Base-by-base conservation (phyloP, 1,140 invertebrate genomes). In the Cryptotermes secundus region DNA sequence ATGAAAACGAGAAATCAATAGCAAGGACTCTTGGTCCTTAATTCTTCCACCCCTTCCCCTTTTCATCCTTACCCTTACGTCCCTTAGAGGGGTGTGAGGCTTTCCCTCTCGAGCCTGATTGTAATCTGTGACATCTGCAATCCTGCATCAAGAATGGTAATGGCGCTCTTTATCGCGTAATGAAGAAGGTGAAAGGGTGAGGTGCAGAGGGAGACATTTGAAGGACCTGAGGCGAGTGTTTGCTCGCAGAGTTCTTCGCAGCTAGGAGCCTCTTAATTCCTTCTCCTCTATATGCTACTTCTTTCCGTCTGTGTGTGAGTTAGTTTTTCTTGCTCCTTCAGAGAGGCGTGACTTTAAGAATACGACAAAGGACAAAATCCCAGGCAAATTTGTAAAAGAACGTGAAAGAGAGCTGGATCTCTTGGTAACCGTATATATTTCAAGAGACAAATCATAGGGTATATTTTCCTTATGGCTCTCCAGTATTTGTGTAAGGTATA, bases 111-210 rank as follows among this genome's bases (percentile, higher is more conserved):
- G 59, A n/a, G 36, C 34, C 65, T 84, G 85, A 86, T 86, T 84
- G 80, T 84, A 84, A 86, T 86, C 83, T 84, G 84, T 86, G 85
- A 86, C 85, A 85, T 86, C 85, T 86, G 85, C 85, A 86, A 86
- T 86, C 84, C 84, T 82, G 72, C 82, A 34, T 80, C 80, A 84
- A 72, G 85, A 82, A 86, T 85, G 85, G 84, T 85, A 86, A 86
- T 85, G 80, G 81, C 49, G 85, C 83, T 80, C 85, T 85, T 85
- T 85, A 85, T 85, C 85, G 79, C 83, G 84, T 86, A 86, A 86
- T 86, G 85, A 86, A 86, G 85, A 83, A 79, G 42, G 59, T 72
- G 26, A 72, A 72, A 26, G 59, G n/a, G 2, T 81, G n/a, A 9
- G 59, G 26, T n/a, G 6, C 9, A 14, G 59, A 9, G 59, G 59